Evolutionary conservation across 1,140 invertebrate genomes (phyloP), one percentile per base, ranked within the genome.

Genomic region (Drosophila pseudoananassae): DNA sequence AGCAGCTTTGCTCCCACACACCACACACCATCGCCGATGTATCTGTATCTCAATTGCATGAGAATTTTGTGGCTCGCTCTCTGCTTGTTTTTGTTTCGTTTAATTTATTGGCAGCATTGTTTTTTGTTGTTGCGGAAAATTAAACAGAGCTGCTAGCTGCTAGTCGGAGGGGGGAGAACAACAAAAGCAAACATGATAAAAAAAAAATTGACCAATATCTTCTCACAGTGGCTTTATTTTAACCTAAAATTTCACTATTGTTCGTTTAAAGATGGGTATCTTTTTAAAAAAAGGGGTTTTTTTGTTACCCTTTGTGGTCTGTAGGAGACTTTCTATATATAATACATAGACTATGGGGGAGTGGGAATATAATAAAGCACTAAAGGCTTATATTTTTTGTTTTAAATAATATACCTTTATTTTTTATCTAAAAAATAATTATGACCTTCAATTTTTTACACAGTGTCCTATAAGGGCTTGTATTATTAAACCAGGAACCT

Each of bases 31-130:
- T 14, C 61, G 29, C 54, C 55, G 17, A 45, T 38, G 63, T 71
- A 56, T 68, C 70, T 45, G 12, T 36, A 58, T 50, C 81, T 81
- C 74, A 85, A 85, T 85, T 85, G 76, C 81, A 87, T 85, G 81
- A 87, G 40, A 43, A 43, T 43, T 43, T 17, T 8, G 14, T 43
- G 7, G 40, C 40, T 36, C 40, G 40, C 40, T 43, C 40, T 43
- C 40, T 17, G 40, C n/a, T 43, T 43, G 40, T 43, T 43, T 43
- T 43, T 43, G 40, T 43, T 43, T 43, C n/a, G 15, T 14, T 43
- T 43, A 43, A 43, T 43, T 43, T 43, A 43, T 43, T 43, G 40
- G 40, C 40, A 43, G 40, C 40, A 43, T 43, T 43, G 40, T 43
- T 10, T 14, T 43, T 43, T 43, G n/a, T 43, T 36, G 33, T 36